Evolutionary conservation across 2,888 invertebrate genomes (phyloP).

Genomic region (Sabatieria punctata): DNA sequence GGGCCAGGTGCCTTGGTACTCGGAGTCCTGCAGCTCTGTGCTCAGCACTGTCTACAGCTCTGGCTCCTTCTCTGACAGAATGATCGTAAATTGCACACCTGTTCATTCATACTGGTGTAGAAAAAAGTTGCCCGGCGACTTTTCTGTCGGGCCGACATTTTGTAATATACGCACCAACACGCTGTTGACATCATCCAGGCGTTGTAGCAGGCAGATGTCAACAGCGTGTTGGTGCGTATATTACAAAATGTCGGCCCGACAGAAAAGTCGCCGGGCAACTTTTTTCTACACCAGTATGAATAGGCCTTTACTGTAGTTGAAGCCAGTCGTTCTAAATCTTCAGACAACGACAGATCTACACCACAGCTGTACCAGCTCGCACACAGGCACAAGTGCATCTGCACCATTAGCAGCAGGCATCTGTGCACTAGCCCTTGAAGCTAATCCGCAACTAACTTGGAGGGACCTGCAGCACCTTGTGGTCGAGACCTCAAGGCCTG

Average conservation of each 20-base stretch:
- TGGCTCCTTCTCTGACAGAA: conserved; percentile 56
- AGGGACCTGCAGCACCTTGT: conserved; percentile 88
- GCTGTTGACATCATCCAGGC: no score
- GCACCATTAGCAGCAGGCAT: conserved; percentile 43
- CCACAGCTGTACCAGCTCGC: conserved; percentile 57
- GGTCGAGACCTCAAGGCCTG: conserved; percentile 59
- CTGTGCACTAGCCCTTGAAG: conserved; percentile 39
- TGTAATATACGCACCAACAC: no score
- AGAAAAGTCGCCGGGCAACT: no score
- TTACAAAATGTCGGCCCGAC: no score
- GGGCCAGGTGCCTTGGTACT: conserved; percentile 61
- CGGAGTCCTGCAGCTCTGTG: conserved; percentile 89
- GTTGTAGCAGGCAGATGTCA: no score
- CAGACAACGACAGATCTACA: conserved; percentile 82
- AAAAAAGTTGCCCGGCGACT: no score
- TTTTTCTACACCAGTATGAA: no score
- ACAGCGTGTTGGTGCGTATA: no score
- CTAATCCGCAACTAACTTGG: conserved; percentile 70
- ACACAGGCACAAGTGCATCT: conserved; percentile 45
- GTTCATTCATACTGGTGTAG: neutral
- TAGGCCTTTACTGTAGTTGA: no score
- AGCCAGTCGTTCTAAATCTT: conserved; percentile 5
- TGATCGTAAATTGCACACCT: conserved; percentile 35
- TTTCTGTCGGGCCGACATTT: no score
- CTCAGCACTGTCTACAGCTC: conserved; percentile 94